Evolutionary conservation across 2,888 invertebrate genomes (phyloP), one percentile per base, ranked within the genome.

Genomic region (Calameuta pallipes): DNA sequence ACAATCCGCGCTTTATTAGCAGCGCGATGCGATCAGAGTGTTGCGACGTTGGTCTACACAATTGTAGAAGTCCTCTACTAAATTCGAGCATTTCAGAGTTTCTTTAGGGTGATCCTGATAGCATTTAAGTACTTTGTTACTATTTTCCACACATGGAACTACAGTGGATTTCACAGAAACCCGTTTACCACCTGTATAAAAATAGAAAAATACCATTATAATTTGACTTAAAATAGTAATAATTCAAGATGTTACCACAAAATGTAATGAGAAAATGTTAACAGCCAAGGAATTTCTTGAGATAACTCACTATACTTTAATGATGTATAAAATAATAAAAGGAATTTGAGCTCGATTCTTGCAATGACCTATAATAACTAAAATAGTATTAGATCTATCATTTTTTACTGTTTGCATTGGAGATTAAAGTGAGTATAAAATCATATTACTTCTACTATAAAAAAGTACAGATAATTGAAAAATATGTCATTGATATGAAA

Each of bases 11-110:
- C 71, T 23, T 15, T n/a, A 85, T 85, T 86, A 89, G 83, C 87
- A 89, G 79, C 87, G 88, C 69, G 88, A 86, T 75, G 89, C 90
- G 80, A 93, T 90, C 76, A 92, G 86, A 11, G 89, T 88, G n/a
- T 93, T 91, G 79, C 94, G 93, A 84, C 93, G 93, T 83, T 92
- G 88, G 87, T 94, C 94, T 30, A 95, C 94, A 85, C 95, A 95
- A 83, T 93, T 92, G 76, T 93, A 92, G 89, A 95, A 95, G 80
- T 93, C 93, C 85, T 93, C 91, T 1, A 95, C 94, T 85, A 94
- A 92, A 81, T 92, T 92, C 2, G 94, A 92, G 91, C 95, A 95
- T 80, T 92, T 92, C 79, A 95, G 91, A 23, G 94, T 93, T 87
- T 94, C 93, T 75, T 92, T 93, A 9, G 94, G 93, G 92, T 95